Evolutionary conservation across 2,797 vertebrate genomes (phyloP).

Genomic region (Hylomyscus alleni): DNA sequence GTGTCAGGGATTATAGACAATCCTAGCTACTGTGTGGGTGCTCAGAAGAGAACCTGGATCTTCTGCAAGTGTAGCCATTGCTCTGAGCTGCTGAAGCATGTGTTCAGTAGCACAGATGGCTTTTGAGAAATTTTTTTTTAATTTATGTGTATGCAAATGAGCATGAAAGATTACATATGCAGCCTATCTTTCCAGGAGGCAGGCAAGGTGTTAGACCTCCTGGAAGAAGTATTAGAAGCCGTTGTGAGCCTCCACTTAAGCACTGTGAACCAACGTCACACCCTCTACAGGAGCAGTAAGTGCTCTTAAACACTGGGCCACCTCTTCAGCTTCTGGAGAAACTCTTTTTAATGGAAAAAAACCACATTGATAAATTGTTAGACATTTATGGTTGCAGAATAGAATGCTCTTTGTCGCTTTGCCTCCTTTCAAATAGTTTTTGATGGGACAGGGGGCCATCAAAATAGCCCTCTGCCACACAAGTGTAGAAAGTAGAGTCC

Average conservation of each 20-base stretch:
- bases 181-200: neutral
- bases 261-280: neutral
- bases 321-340: neutral
- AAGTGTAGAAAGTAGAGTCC: neutral
- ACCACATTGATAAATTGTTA: slow-evolving; percentile 7
- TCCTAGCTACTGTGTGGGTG: neutral
- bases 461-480: neutral
- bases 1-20: neutral
- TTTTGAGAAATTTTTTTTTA: neutral
- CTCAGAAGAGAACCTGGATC: neutral
- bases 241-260: neutral
- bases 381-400: neutral
- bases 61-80: neutral
- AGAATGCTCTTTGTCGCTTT: neutral
- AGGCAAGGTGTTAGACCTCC: neutral
- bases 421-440: neutral
- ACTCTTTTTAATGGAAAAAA: slow-evolving; percentile 53
- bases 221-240: neutral
- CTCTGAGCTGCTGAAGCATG: neutral
- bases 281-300: neutral
- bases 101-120: neutral
- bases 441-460: no score
- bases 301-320: no score
- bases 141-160: neutral
- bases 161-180: no score